These are phyloP conservation scores for Trachelus stipa DNA, from an alignment of 2,888 invertebrate species.

Conservation along the genomic window DNA sequence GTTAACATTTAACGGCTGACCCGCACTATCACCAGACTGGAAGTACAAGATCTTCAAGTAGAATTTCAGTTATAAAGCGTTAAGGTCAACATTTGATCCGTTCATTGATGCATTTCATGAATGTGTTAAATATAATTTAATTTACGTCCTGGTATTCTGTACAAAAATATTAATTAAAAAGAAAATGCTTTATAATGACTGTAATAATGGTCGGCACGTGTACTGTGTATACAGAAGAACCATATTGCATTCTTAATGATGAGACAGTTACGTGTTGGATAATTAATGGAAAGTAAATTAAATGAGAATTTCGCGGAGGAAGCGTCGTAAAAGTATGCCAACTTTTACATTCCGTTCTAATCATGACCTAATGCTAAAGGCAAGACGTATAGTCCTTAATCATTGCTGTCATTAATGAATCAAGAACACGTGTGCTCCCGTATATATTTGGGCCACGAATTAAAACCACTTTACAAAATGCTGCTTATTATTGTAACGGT, in stretches of 20 bases:
- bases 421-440: background rate
- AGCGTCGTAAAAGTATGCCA: slow-evolving; percentile 10
- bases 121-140: background rate
- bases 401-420: background rate
- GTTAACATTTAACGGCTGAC: background rate
- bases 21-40: background rate
- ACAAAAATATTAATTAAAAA: background rate
- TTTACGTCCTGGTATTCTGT: background rate
- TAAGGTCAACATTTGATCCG: background rate
- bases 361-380: background rate
- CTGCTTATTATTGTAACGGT: background rate
- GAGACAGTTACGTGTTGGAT: background rate
- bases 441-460: background rate
- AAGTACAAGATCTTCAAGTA: background rate
- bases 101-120: background rate
- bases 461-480: background rate
- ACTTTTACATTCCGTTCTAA: slow-evolving; percentile 18
- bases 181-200: background rate
- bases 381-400: background rate
- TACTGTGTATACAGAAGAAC: background rate
- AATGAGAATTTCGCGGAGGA: slow-evolving; percentile 1
- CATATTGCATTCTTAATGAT: background rate
- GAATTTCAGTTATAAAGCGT: background rate
- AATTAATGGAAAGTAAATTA: slow-evolving; percentile 5
- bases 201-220: background rate